Conservation (phyloP, 2,797 vertebrate genomes). For the Crenuchus spilurus region DNA sequence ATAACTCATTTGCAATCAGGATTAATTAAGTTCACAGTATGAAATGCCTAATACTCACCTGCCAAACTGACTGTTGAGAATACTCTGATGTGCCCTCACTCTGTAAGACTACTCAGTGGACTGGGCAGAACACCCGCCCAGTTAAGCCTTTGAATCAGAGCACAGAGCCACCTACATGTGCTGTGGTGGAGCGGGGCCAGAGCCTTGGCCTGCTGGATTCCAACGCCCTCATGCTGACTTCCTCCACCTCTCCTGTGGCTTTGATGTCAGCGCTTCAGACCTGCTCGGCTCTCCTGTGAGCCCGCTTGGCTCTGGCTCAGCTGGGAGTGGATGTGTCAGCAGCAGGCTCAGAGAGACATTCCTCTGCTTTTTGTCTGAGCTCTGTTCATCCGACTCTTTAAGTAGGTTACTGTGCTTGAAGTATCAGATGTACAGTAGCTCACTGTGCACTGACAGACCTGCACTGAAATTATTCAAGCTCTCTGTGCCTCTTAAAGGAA, state of each 20-base stretch:
- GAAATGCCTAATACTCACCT: too few species aligned
- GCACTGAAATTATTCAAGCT: background rate
- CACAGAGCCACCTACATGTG: background rate
- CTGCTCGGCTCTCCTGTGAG: background rate
- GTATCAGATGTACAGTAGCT: background rate
- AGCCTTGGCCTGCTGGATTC: slow-evolving; percentile 65
- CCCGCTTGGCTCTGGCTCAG: slow-evolving; percentile 21
- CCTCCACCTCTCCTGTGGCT: slow-evolving; percentile 19
- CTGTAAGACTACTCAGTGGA: too few species aligned
- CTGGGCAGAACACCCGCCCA: background rate
- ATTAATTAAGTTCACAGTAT: too few species aligned
- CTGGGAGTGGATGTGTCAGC: slow-evolving; percentile 17
- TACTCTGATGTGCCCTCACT: too few species aligned
- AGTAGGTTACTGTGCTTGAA: background rate
- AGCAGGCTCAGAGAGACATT: slow-evolving; percentile 1
- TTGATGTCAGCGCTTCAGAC: slow-evolving; percentile 29
- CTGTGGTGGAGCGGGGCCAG: slow-evolving; percentile 63
- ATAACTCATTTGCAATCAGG: too few species aligned
- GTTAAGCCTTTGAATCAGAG: background rate
- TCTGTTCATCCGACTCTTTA: background rate
- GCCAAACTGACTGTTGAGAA: too few species aligned
- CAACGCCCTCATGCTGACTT: slow-evolving; percentile 62
- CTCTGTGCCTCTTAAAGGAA: too few species aligned
- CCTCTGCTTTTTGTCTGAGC: background rate
- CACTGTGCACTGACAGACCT: background rate